A percentile compares a stretch with the other conserved stretches of the same genome.
phyloP scores from a whole-genome alignment of 2,113 vertebrate genomes.

The Danionella cerebrum region DNA sequence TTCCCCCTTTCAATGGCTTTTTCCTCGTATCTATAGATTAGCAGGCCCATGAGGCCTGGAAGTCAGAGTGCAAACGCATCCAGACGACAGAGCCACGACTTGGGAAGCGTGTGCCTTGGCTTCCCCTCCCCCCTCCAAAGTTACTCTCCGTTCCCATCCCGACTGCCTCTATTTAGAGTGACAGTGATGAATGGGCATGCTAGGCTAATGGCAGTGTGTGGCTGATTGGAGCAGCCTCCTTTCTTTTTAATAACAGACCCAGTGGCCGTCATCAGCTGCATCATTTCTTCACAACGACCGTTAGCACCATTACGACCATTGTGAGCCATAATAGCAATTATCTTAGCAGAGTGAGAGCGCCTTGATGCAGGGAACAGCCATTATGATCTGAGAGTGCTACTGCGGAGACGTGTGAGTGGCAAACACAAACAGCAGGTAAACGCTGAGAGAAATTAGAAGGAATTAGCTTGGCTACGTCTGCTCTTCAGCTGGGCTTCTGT shows the following conservation, averaged over 20 bases:
- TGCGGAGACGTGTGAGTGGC: slow-evolving; percentile 5
- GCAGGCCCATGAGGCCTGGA: slow-evolving; percentile 30
- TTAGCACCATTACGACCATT: slow-evolving; percentile 36
- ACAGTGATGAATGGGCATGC: slow-evolving; percentile 31
- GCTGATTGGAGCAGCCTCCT: slow-evolving; percentile 31
- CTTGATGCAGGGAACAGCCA: slow-evolving; percentile 13
- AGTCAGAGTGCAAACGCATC: slow-evolving; percentile 12
- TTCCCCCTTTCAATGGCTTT: neutral
- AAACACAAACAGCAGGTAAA: slow-evolving; percentile 35
- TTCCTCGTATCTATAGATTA: neutral
- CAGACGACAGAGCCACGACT: slow-evolving; percentile 8
- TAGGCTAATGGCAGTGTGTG: slow-evolving; percentile 6
- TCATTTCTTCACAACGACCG: slow-evolving; percentile 25
- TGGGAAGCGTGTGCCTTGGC: neutral
- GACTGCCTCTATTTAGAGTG: slow-evolving; percentile 20
- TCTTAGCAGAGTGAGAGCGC: slow-evolving; percentile 27
- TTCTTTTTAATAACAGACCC: slow-evolving; percentile 34
- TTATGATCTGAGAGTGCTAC: slow-evolving; percentile 6
- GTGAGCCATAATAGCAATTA: slow-evolving; percentile 38
- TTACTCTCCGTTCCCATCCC: neutral
- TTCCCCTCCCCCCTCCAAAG: slow-evolving; percentile 9
- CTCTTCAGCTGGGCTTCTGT: neutral
- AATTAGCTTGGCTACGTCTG: slow-evolving; percentile 17
- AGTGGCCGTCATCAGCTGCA: slow-evolving; percentile 29
- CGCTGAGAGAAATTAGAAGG: slow-evolving; percentile 19